Base-by-base conservation (phyloP, 2,888 invertebrate genomes). In the Tinea trinotella region DNA sequence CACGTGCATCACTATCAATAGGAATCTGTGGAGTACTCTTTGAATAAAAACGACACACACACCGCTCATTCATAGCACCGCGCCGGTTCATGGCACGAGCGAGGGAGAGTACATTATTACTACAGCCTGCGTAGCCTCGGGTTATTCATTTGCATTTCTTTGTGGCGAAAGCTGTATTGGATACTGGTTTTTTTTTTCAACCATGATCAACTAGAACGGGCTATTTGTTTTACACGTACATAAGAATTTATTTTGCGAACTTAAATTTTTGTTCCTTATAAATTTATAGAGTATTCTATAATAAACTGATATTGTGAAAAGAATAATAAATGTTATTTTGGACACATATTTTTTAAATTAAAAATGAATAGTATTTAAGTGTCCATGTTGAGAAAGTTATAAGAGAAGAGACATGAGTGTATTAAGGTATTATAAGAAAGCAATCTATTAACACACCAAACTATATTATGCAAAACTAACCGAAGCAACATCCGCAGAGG, bases 401-500 rank as follows among this genome's bases (percentile, higher is more conserved):
- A 30, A n/a, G 2, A 30, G 30, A 2, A 7, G n/a, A 7, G 7
- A 7, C 30, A 30, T 30, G 30, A 7, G 30, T n/a, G n/a, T n/a
- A n/a, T n/a, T n/a, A n/a, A n/a, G n/a, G n/a, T n/a, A n/a, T n/a
- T n/a, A n/a, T n/a, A 30, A 30, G 10, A 15, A 40, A 35, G 35
- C n/a, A 35, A 15, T 40, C 13, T 1, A 13, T 40, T 40, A 40
- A 24, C 24, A 13, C 20, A 22, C 15, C 10, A 52, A 34, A 30
- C 17, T 13, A 7, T 30, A 30, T 2, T n/a, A 40, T 40, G 46
- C n/a, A 54, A 6, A 64, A 80, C 81, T 73, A 72, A 84, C 84
- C 84, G 60, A 82, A 71, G 70, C 85, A 85, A 70, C 85, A 84
- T 69, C 80, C 76, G 72, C 85, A 85, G 64, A 84, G 76, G 68